Base-by-base conservation (phyloP, 2,113 vertebrate species). In the Parus major region DNA sequence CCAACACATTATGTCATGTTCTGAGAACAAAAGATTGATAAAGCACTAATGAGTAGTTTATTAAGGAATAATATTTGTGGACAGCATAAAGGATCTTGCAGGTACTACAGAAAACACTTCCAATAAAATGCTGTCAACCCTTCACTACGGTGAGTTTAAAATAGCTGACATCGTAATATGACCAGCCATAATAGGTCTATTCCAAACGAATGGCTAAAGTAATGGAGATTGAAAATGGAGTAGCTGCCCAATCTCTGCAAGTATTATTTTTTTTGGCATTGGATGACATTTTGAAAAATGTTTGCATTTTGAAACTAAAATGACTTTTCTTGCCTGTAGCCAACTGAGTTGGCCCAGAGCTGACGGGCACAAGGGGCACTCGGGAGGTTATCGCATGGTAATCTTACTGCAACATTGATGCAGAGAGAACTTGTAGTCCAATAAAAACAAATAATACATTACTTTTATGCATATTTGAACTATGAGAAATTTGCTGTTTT, bases 231-330 rank as follows among this genome's bases (percentile, higher is more conserved):
- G 77, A 95, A 96, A 96, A 92, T 72, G 27, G 57, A 91, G 24
- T 29, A 64, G 64, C 79, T 22, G 5, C 56, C 71, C 70, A 95
- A 44, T 78, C 31, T 83, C 68, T 65, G 33, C 10, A 92, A 95
- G 79, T 93, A 57, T 77, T 82, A 2, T 53, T 64, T 76, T 63
- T 86, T 73, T 56, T 75, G 39, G 82, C 41, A 69, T 47, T 39
- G n/a, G 50, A 72, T 86, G 87, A 90, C 83, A 91, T 86, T 80
- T 66, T 85, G 92, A 96, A 93, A 91, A 95, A 95, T 83, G 72
- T 81, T 92, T 94, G 83, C 50, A 88, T 95, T 92, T 95, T 86
- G 81, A 47, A 90, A 88, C n/a, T 33, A 71, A 95, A 95, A 89
- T 93, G 5, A 61, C 29, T 93, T 95, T 84, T 90, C 82, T 93